phyloP scores from a whole-genome alignment of 2,797 vertebrate genomes.

The Carduelis carduelis region DNA sequence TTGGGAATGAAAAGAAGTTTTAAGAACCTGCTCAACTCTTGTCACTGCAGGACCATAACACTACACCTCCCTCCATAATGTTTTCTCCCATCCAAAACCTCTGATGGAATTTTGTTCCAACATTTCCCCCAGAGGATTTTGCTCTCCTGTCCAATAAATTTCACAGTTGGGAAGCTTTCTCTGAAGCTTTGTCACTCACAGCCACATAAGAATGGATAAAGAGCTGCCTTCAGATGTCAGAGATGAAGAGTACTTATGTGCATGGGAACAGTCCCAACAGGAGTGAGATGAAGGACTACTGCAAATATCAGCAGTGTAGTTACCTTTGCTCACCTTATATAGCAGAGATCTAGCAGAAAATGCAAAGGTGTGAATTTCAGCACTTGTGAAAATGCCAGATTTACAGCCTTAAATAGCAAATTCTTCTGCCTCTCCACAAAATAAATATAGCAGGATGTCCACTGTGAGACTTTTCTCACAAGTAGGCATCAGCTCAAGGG shows the following conservation, averaged over 20 bases:
- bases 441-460: constrained; percentile 11
- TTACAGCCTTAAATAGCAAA: constrained; percentile 34
- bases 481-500: neutral
- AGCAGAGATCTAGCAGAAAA: neutral
- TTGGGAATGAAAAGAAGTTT: neutral
- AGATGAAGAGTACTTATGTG: neutral
- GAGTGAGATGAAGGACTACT: constrained; percentile 11
- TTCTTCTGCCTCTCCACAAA: neutral
- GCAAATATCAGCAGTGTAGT: constrained; percentile 19
- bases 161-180: constrained; percentile 19
- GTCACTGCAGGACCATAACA: neutral
- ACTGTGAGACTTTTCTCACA: neutral
- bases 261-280: neutral
- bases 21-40: neutral
- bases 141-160: constrained; percentile 31
- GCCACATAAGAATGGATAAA: neutral
- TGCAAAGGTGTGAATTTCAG: constrained; percentile 16
- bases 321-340: constrained; percentile 35
- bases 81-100: constrained; percentile 9
- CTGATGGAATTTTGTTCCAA: neutral
- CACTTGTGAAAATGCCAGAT: constrained; percentile 26
- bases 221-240: neutral
- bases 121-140: constrained; percentile 20
- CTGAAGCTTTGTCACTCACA: constrained; percentile 20
- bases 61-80: neutral